Evolutionary conservation across 2,113 vertebrate species (phyloP).

Genomic region (Oreochromis tanganicae): DNA sequence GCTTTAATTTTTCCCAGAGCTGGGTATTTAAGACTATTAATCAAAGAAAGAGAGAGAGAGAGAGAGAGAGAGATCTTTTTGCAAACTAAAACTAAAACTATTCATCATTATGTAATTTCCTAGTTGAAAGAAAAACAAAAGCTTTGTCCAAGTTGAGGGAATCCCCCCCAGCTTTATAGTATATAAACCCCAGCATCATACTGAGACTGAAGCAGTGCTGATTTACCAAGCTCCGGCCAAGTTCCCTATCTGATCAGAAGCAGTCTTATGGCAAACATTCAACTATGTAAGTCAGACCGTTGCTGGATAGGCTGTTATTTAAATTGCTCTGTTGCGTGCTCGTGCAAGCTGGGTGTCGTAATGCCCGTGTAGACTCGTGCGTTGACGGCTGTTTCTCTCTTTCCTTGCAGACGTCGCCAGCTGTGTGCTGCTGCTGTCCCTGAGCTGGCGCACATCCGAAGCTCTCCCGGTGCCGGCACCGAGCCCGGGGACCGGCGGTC

Average conservation of each 20-base stretch:
- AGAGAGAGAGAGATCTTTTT: too few relatives aligned
- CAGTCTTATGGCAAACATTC: slow-evolving; percentile 13
- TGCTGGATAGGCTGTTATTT: background rate
- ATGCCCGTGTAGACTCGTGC: background rate
- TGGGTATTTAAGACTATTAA: background rate
- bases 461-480: background rate
- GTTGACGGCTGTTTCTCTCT: background rate
- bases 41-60: background rate
- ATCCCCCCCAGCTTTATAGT: background rate
- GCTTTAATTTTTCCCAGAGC: background rate
- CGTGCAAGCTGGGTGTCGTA: background rate
- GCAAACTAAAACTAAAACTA: too few relatives aligned
- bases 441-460: background rate
- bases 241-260: background rate
- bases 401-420: slow-evolving; percentile 15
- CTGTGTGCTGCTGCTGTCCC: slow-evolving; percentile 18
- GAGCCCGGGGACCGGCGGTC: background rate
- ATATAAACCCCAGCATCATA: slow-evolving; percentile 9
- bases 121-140: too few relatives aligned
- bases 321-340: background rate
- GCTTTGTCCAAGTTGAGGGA: slow-evolving; percentile 19
- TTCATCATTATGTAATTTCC: too few relatives aligned
- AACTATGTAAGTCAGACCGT: slow-evolving; percentile 38
- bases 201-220: background rate
- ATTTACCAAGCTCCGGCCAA: background rate